phyloP scores from a whole-genome alignment of 2,113 vertebrate genomes.

The Loxodonta africana region DNA sequence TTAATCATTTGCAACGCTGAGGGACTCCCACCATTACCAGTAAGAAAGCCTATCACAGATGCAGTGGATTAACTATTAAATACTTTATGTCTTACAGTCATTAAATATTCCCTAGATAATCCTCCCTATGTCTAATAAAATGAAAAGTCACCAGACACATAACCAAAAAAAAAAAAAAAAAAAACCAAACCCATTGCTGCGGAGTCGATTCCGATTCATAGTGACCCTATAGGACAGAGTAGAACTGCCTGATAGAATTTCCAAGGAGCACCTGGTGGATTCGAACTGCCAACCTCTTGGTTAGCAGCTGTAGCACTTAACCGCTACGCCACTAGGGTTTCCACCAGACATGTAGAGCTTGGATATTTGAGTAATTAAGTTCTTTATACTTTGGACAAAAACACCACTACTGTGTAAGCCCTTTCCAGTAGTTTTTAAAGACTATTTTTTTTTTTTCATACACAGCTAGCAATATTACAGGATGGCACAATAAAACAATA shows the following conservation, averaged over 20 bases:
- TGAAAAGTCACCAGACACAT: not conserved
- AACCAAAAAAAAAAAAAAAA: no score
- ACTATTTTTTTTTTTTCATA: not conserved
- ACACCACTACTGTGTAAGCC: not conserved
- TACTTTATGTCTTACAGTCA: not conserved
- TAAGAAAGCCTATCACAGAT: not conserved
- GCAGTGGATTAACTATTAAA: not conserved
- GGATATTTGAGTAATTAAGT: not conserved
- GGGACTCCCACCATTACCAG: not conserved
- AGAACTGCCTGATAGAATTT: no score
- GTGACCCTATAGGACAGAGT: no score
- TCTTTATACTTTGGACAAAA: constrained; percentile 6
- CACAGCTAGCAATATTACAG: not conserved
- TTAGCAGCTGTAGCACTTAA: no score
- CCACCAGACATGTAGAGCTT: not conserved
- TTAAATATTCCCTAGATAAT: not conserved
- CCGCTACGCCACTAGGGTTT: no score
- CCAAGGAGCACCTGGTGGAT: no score
- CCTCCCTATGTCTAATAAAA: not conserved
- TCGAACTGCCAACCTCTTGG: no score
- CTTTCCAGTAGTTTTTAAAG: not conserved
- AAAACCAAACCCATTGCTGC: no score
- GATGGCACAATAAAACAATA: not conserved
- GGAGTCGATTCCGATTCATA: no score
- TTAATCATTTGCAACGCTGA: no score